These are phyloP conservation scores for Tethya wilhelma DNA, from an alignment of 37 sponge, comb jelly and placozoan genomes.

Conservation along the genomic window DNA sequence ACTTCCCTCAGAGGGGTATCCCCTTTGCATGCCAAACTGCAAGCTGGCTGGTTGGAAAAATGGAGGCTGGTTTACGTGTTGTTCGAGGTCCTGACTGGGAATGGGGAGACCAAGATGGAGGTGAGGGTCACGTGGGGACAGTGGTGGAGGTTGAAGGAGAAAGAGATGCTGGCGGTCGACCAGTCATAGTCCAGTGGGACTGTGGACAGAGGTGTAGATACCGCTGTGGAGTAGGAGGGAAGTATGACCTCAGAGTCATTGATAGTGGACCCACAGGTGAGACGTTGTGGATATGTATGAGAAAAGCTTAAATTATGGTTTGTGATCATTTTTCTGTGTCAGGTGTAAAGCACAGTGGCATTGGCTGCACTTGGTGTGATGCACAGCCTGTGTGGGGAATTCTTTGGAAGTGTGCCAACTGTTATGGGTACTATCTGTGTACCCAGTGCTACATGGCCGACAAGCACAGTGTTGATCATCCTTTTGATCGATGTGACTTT, in stretches of 20 bases:
- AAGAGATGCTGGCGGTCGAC: slow-evolving; percentile 14
- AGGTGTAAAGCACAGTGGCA: not conserved
- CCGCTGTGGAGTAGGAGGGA: slow-evolving; percentile 60
- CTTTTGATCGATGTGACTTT: slow-evolving; percentile 52
- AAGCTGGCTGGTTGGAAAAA: not conserved
- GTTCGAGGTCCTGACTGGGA: slow-evolving; percentile 91
- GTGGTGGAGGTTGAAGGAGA: slow-evolving; percentile 56
- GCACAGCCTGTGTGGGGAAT: not conserved
- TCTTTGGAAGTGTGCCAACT: slow-evolving; percentile 80
- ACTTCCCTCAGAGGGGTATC: no score
- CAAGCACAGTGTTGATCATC: slow-evolving; percentile 75
- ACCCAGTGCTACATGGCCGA: slow-evolving; percentile 78
- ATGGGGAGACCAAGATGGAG: slow-evolving; percentile 87
- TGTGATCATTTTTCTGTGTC: not conserved
- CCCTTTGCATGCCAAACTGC: no score
- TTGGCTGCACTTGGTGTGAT: not conserved
- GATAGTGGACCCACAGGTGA: slow-evolving; percentile 71
- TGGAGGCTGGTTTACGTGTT: slow-evolving; percentile 72
- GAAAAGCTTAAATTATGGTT: not conserved
- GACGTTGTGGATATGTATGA: no score
- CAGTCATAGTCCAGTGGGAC: slow-evolving; percentile 91
- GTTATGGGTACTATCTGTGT: slow-evolving; percentile 83
- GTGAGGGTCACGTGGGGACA: slow-evolving; percentile 85
- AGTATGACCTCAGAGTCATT: slow-evolving; percentile 71
- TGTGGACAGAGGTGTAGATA: slow-evolving; percentile 72